Percentiles rank a stretch among this genome's conserved stretches.
Evolutionary conservation across 2,113 vertebrate species (phyloP).

Genomic region (Montifringilla adamsi): DNA sequence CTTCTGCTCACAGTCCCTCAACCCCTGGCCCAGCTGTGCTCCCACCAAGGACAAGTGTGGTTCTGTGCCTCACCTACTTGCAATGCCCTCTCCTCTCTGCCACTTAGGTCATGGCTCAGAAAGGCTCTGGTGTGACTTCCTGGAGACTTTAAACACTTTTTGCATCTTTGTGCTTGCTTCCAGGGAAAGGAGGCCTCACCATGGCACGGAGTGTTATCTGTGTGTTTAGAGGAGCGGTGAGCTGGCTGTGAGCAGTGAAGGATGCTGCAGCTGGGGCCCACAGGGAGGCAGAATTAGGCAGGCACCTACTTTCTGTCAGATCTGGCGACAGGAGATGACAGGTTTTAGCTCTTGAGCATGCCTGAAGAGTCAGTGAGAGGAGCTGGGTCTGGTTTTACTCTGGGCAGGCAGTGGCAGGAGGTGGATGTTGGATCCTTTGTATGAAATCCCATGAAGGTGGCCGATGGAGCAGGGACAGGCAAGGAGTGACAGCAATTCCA

Average conservation of each 20-base stretch:
- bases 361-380: neutral
- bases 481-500: neutral
- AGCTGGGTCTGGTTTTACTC: neutral
- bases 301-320: neutral
- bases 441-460: rapidly evolving
- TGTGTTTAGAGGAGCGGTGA: neutral
- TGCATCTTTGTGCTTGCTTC: rapidly evolving
- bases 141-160: neutral
- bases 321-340: neutral
- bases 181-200: neutral
- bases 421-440: neutral
- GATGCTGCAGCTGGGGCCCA: neutral
- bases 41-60: neutral
- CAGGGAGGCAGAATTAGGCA: neutral
- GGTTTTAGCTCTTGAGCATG: neutral
- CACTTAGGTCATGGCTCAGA: neutral
- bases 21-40: neutral
- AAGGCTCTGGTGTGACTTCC: neutral
- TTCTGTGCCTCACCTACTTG: neutral
- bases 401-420: neutral
- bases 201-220: rapidly evolving
- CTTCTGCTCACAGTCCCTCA: neutral
- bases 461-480: neutral
- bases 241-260: neutral
- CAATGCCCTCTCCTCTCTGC: neutral